A percentile compares a stretch with the other conserved stretches of the same genome.
These are phyloP conservation scores for Acleris emargana DNA, from an alignment of 2,888 invertebrate genomes.

Conservation along the genomic window DNA sequence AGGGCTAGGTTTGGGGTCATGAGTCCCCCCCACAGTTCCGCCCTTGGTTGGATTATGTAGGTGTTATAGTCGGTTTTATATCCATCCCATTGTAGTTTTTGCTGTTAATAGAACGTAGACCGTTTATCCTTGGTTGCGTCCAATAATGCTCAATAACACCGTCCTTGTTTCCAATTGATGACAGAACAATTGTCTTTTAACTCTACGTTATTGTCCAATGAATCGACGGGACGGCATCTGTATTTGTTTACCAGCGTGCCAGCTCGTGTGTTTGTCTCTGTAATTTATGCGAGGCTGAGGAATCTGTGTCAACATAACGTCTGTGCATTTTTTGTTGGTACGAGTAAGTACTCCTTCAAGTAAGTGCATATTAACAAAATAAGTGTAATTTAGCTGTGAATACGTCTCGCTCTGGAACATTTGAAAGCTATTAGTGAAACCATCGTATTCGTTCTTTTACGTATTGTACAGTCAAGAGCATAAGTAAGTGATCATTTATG, in stretches of 20 bases:
- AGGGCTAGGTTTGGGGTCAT: too few relatives aligned
- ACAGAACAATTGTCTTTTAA: conserved; percentile 38
- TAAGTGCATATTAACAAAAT: conserved; percentile 6
- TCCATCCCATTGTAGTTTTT: conserved; percentile 18
- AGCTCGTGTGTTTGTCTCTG: conserved; percentile 27
- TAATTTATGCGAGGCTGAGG: conserved; percentile 30
- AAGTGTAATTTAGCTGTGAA: not conserved
- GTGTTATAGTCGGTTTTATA: conserved; percentile 1
- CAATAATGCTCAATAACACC: conserved; percentile 33
- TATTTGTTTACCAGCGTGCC: conserved; percentile 26
- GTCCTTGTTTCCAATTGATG: conserved; percentile 36
- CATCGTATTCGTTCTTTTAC: conserved; percentile 17
- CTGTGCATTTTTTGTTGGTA: conserved; percentile 9
- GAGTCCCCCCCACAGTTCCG: too few relatives aligned
- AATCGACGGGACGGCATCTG: conserved; percentile 32
- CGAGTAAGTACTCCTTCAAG: not conserved
- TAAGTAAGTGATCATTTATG: too few relatives aligned
- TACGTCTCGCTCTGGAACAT: not conserved
- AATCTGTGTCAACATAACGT: conserved; percentile 16
- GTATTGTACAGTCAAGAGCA: too few relatives aligned
- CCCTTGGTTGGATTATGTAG: too few relatives aligned
- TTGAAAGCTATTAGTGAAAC: conserved; percentile 2
- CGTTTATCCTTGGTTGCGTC: conserved; percentile 10
- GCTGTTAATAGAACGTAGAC: not conserved
- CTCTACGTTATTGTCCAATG: conserved; percentile 21